A percentile compares a stretch with the other conserved stretches of the same genome.
phyloP scores from a whole-genome alignment of 2,797 vertebrate genomes.

The Triplophysa yarkandensis region DNA sequence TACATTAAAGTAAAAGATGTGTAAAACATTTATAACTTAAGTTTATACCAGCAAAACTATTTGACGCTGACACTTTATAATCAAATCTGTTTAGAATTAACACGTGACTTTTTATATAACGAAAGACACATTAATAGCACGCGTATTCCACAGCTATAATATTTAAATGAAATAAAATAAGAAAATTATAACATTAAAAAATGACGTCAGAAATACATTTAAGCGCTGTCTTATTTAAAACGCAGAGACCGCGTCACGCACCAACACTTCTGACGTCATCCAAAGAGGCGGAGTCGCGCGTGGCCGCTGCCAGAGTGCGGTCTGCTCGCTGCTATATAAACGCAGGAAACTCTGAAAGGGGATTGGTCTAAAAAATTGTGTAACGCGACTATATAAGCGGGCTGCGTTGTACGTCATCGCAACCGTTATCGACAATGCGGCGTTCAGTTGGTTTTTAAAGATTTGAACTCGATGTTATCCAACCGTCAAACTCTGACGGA shows the following conservation, averaged over 20 bases:
- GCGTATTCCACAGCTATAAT: too few species aligned
- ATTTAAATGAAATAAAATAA: too few species aligned
- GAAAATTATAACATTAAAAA: too few species aligned
- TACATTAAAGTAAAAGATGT: neutral
- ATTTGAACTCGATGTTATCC: neutral
- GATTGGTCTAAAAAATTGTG: constrained; percentile 7
- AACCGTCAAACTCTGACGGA: neutral
- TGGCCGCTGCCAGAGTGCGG: neutral
- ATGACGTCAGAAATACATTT: too few species aligned
- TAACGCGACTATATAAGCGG: constrained; percentile 21
- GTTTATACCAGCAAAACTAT: too few species aligned
- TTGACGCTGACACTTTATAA: neutral
- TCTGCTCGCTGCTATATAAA: neutral
- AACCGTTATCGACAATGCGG: neutral
- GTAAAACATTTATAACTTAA: neutral
- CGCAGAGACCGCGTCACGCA: neutral
- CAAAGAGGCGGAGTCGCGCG: neutral
- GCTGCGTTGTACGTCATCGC: neutral
- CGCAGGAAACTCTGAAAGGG: neutral
- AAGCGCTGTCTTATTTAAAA: too few species aligned
- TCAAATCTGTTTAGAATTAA: neutral
- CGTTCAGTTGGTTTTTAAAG: neutral
- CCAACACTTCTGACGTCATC: neutral
- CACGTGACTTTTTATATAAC: too few species aligned
- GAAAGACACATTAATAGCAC: too few species aligned